Percentiles rank a stretch among this genome's conserved stretches.
phyloP scores from a whole-genome alignment of 2,888 invertebrate genomes.

The Machimus atricapillus region DNA sequence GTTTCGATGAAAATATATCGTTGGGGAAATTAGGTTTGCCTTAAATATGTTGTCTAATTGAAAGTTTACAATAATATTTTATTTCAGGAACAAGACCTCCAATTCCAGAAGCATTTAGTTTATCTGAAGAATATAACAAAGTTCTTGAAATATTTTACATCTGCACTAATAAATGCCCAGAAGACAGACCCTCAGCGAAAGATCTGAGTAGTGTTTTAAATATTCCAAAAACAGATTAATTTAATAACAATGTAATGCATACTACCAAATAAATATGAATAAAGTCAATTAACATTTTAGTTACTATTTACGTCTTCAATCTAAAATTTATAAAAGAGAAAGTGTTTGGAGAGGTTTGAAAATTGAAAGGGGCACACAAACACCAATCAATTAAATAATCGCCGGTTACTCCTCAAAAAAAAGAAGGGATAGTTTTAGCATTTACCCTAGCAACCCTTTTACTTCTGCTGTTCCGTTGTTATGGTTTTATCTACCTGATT shows the following conservation, averaged over 20 bases:
- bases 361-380: background rate
- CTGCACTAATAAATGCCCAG: constrained; percentile 71
- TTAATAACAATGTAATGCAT: background rate
- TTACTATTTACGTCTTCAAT: background rate
- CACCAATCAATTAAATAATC: background rate
- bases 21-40: background rate
- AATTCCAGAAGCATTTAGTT: constrained; percentile 69
- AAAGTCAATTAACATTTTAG: background rate
- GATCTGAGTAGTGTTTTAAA: constrained; percentile 51
- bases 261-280: background rate
- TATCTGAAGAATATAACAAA: constrained; percentile 68
- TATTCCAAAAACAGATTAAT: background rate
- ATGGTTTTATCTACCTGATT: background rate
- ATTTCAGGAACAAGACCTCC: constrained; percentile 73
- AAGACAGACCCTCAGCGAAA: constrained; percentile 69
- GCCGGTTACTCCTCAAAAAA: background rate
- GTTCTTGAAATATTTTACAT: constrained; percentile 74
- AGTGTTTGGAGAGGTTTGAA: no score
- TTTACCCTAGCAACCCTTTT: background rate
- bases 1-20: background rate
- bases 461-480: background rate
- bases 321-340: no score
- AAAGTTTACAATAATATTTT: background rate
- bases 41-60: background rate
- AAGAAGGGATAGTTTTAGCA: background rate